Percentiles rank a stretch among this genome's conserved stretches.
Evolutionary conservation across 1,140 invertebrate genomes (phyloP).

Genomic region (Camponotus pennsylvanicus): DNA sequence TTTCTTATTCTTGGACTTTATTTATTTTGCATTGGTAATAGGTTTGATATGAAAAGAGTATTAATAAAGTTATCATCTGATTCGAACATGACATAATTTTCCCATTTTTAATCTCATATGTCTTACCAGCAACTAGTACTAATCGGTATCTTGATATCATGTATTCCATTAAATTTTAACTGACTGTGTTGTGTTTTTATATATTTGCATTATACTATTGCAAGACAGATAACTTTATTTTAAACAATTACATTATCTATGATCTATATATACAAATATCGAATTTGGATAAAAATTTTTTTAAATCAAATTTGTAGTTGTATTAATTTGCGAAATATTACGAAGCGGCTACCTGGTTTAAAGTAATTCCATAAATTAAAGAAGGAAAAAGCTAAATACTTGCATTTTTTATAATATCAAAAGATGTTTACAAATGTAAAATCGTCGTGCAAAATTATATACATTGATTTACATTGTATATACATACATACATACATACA

Average conservation of each 20-base stretch:
- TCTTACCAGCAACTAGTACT: background rate
- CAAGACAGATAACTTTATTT: background rate
- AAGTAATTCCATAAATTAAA: conserved; percentile 53
- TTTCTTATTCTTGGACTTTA: background rate
- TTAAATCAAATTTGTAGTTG: background rate
- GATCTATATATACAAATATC: background rate
- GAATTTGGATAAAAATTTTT: background rate
- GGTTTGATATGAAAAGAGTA: background rate
- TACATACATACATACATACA: conserved; percentile 72
- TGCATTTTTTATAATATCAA: conserved; percentile 70
- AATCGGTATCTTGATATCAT: background rate
- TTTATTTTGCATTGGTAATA: background rate
- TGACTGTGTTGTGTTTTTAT: background rate
- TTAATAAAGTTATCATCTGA: background rate
- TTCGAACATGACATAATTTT: background rate
- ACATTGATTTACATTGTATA: conserved; percentile 84
- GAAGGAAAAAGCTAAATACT: conserved; percentile 55
- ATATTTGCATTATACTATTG: background rate
- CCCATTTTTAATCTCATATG: background rate
- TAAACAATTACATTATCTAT: background rate
- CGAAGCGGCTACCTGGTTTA: background rate
- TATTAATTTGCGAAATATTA: conserved; percentile 24
- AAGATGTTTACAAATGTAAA: conserved; percentile 83
- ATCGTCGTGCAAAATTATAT: conserved; percentile 79
- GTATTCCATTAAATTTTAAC: conserved; percentile 7